Percentiles rank a stretch among this genome's conserved stretches.
These are phyloP conservation scores for Dinocampus coccinellae DNA, from an alignment of 2,888 invertebrate genomes.

Conservation along the genomic window DNA sequence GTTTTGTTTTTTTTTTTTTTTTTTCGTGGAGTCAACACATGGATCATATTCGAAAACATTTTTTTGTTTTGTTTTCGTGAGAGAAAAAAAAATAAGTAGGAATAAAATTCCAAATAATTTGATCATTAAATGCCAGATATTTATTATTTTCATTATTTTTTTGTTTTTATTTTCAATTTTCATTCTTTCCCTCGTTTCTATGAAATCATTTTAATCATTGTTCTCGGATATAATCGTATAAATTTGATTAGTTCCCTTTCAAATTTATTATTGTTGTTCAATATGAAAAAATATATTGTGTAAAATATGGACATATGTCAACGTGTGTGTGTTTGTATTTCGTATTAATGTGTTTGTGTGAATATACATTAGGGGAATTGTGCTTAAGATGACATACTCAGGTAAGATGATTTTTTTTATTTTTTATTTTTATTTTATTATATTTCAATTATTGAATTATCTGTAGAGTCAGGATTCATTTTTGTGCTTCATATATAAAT, in stretches of 20 bases:
- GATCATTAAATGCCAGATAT: background rate
- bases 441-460: no score
- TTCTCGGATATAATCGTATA: constrained; percentile 8
- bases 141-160: background rate
- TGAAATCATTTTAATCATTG: background rate
- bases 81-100: background rate
- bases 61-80: background rate
- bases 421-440: no score
- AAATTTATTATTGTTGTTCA: background rate
- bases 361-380: no score
- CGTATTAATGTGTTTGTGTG: background rate
- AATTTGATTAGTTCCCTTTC: constrained; percentile 1
- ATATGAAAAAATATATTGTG: constrained; percentile 34
- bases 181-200: background rate
- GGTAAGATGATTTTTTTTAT: no score
- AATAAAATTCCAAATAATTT: no score
- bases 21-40: background rate
- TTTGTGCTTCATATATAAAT: no score
- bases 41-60: background rate
- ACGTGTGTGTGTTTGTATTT: background rate
- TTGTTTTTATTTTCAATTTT: background rate
- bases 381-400: no score
- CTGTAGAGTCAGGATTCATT: no score
- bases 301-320: constrained; percentile 19
- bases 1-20: background rate